Evolutionary conservation across 2,113 vertebrate species (phyloP).

Genomic region (Megaceryle torquata): DNA sequence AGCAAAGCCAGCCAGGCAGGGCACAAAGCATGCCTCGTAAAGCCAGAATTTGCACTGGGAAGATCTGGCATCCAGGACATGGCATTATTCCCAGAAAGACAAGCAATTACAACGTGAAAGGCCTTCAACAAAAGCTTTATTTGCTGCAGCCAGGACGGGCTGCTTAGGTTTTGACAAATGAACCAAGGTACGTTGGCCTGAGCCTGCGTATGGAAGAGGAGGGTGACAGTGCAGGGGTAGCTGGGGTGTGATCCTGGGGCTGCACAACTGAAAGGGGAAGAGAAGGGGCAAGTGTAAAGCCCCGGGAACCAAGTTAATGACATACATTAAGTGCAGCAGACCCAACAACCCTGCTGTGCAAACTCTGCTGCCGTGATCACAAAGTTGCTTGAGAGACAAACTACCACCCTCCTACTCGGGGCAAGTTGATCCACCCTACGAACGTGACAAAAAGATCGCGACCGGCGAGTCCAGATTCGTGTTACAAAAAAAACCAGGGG

Average conservation of each 20-base stretch:
- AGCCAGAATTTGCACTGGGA: neutral
- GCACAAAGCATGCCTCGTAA: accelerated
- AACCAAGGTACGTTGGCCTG: accelerated
- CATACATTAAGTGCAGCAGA: neutral
- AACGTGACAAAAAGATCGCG: neutral
- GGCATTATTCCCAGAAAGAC: neutral
- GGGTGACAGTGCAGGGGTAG: neutral
- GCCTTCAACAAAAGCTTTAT: neutral
- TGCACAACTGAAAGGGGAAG: neutral
- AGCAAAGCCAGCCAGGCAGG: neutral
- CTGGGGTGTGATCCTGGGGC: neutral
- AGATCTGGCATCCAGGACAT: neutral
- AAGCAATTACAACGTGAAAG: neutral
- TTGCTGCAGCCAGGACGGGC: neutral
- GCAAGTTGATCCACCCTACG: neutral
- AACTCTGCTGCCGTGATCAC: neutral
- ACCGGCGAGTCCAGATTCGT: neutral
- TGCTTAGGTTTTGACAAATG: neutral
- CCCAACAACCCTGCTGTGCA: neutral
- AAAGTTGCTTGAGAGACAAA: neutral
- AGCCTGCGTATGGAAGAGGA: neutral
- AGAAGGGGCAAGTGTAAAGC: neutral
- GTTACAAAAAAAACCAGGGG: neutral
- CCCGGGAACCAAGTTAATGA: neutral
- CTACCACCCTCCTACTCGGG: neutral